Base-by-base conservation (phyloP, 2,113 vertebrate genomes). In the Sylvilagus bachmani region DNA sequence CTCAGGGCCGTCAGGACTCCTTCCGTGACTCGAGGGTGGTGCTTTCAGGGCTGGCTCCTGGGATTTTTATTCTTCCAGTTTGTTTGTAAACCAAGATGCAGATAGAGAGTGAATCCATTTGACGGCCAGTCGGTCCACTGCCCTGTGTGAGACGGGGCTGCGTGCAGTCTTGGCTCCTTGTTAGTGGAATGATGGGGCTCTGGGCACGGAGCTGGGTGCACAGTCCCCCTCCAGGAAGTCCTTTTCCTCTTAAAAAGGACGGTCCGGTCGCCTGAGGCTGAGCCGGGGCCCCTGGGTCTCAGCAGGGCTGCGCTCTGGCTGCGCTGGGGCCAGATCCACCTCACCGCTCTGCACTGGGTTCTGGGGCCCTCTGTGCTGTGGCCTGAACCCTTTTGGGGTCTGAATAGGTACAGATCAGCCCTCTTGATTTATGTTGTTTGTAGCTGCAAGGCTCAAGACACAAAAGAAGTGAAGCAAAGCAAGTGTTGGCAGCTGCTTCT, bases 1-100 rank as follows among this genome's bases (percentile, higher is more conserved):
- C 16, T 27, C 33, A 0, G 17, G 66, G 83, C 71, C 9, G 19
- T n/a, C 61, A 2, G 0, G 58, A 25, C 36, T 69, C n/a, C 8
- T 14, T 9, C 3, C 14, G 5, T 19, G 44, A 16, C 22, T 2
- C 14, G 17, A 1, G 5, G 12, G 3, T 8, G 58, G 21, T 0
- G 8, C 25, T 17, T 51, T 25, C 7, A 21, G 12, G 13, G 74
- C 55, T 9, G 25, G 36, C 22, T 49, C 29, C 25, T 44, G n/a
- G 11, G 31, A 27, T 74, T 62, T 81, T 36, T 55, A 25, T 61
- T 55, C 64, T 79, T 64, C n/a, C 4, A 0, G 7, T 29, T 38
- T 58, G 86, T 51, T 62, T 9, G 4, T 31, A 58, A 82, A 61
- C n/a, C 66, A 27, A 19, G 12, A 25, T 24, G 22, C 3, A 6